Evolutionary conservation across 1,140 invertebrate species (phyloP).

Genomic region (Drosophila pseudoobscura): DNA sequence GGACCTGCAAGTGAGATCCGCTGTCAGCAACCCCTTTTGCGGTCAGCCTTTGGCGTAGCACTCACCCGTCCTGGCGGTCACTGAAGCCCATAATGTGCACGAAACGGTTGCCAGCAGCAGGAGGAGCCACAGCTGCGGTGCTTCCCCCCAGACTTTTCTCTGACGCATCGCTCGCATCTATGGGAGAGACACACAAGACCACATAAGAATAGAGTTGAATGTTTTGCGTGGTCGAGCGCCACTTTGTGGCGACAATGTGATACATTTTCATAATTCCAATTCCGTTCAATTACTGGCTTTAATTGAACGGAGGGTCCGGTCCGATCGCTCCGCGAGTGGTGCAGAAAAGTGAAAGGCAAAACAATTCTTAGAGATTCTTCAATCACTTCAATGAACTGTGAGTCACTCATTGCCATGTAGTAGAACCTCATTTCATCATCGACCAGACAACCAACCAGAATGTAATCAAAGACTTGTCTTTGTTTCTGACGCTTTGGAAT

Average conservation of each 20-base stretch:
- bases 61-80: slow-evolving; percentile 64
- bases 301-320: slow-evolving; percentile 36
- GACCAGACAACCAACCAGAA: not conserved
- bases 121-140: slow-evolving; percentile 36
- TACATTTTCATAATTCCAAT: slow-evolving; percentile 51
- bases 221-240: slow-evolving; percentile 35
- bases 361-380: slow-evolving; percentile 14
- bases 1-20: slow-evolving; percentile 77
- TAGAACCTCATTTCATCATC: not conserved
- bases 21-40: slow-evolving; percentile 42
- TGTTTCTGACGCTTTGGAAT: slow-evolving; percentile 20
- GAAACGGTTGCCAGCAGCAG: slow-evolving; percentile 33
- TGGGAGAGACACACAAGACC: not conserved
- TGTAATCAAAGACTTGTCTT: slow-evolving; percentile 30
- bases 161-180: slow-evolving; percentile 17
- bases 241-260: slow-evolving; percentile 31
- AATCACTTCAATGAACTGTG: not conserved
- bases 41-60: slow-evolving; percentile 17
- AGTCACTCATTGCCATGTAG: slow-evolving; percentile 6
- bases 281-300: slow-evolving; percentile 58
- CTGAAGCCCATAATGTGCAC: slow-evolving; percentile 68
- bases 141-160: not conserved
- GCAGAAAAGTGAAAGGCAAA: slow-evolving; percentile 62
- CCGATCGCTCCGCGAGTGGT: not conserved
- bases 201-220: slow-evolving; percentile 41